These are phyloP conservation scores for Heliothis peltigera DNA, from an alignment of 2,888 invertebrate species.

Conservation along the genomic window DNA sequence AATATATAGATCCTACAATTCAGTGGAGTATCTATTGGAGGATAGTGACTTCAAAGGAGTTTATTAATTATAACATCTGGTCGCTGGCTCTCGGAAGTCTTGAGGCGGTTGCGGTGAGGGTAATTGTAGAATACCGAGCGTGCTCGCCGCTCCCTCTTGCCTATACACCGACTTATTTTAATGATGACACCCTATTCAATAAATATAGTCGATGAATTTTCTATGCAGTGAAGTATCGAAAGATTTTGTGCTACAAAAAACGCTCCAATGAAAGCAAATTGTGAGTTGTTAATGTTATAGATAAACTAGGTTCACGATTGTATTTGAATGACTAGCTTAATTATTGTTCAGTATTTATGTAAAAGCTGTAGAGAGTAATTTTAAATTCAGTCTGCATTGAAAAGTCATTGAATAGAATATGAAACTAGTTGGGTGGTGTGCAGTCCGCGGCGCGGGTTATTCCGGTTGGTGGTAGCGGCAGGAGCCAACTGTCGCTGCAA, in stretches of 20 bases:
- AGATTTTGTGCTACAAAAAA: too few species aligned
- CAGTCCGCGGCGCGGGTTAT: constrained; percentile 37
- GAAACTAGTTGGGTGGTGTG: constrained; percentile 6
- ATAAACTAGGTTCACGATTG: neutral
- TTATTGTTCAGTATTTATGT: constrained; percentile 1
- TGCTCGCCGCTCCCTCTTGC: constrained; percentile 20
- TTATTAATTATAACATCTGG: constrained; percentile 70
- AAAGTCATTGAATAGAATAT: constrained; percentile 5
- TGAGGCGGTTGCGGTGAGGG: constrained; percentile 44
- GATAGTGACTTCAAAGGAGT: constrained; percentile 55
- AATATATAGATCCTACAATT: constrained; percentile 10
- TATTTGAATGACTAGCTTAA: neutral
- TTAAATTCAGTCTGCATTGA: constrained; percentile 1
- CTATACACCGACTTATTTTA: constrained; percentile 41
- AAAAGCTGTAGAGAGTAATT: neutral
- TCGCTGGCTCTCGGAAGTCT: constrained; percentile 68
- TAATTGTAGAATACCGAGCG: constrained; percentile 45
- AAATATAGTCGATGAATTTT: constrained; percentile 19
- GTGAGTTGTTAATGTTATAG: neutral
- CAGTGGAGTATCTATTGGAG: constrained; percentile 10
- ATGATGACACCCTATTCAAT: constrained; percentile 42
- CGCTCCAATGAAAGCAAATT: too few species aligned
- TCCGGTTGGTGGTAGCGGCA: constrained; percentile 36
- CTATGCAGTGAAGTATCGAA: constrained; percentile 24
- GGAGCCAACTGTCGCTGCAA: constrained; percentile 49